Evolutionary conservation across 2,888 invertebrate species (phyloP).

Genomic region (Tenthredo mesomela): DNA sequence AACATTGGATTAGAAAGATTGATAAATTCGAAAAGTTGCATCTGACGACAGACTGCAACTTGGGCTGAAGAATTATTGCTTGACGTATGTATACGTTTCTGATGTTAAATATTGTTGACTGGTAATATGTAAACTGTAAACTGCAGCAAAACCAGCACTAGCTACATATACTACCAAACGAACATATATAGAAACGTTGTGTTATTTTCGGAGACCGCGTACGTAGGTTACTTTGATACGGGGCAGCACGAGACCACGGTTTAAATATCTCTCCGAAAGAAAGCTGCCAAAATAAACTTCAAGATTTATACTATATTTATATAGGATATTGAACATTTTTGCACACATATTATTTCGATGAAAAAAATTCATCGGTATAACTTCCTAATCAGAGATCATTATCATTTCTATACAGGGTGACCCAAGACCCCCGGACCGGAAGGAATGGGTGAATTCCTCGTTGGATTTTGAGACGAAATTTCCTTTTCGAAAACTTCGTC

Average conservation of each 20-base stretch:
- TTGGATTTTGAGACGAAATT: too few species aligned
- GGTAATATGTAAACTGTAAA: background rate
- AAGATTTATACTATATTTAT: background rate
- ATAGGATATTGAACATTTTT: background rate
- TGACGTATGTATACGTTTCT: background rate
- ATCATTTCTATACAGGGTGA: too few species aligned
- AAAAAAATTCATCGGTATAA: background rate
- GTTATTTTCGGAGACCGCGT: slow-evolving; percentile 20
- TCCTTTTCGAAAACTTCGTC: too few species aligned
- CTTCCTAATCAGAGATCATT: background rate
- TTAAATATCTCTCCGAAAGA: background rate
- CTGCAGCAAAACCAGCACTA: background rate
- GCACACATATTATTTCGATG: background rate
- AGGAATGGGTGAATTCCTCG: too few species aligned
- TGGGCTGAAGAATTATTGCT: background rate
- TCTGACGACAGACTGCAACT: background rate
- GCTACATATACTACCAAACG: background rate
- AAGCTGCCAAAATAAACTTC: slow-evolving; percentile 12
- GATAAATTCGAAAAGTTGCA: background rate
- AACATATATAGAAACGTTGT: background rate
- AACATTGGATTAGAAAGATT: too few species aligned
- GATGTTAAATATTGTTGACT: background rate
- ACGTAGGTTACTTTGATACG: slow-evolving; percentile 26
- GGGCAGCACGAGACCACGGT: slow-evolving; percentile 31
- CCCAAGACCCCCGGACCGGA: too few species aligned